A percentile compares a stretch with the other conserved stretches of the same genome.
Evolutionary conservation across 2,113 vertebrate species (phyloP).

Genomic region (Carollia perspicillata): DNA sequence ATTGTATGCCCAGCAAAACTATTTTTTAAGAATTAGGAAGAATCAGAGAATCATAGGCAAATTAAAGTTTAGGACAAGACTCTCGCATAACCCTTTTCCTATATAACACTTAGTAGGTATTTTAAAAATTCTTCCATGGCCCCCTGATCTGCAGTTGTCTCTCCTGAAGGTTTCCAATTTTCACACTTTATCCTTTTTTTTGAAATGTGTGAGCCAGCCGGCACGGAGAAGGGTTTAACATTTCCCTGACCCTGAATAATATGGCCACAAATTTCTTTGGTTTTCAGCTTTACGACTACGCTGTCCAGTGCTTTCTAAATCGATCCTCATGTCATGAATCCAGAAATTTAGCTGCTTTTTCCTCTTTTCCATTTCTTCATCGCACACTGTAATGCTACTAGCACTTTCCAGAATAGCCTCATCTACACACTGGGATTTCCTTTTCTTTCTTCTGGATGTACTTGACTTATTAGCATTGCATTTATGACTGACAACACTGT

Average conservation of each 20-base stretch:
- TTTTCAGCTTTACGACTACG: background rate
- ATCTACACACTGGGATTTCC: background rate
- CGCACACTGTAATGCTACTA: background rate
- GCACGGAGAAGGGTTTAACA: background rate
- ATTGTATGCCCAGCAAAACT: conserved; percentile 33
- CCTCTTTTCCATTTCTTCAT: background rate
- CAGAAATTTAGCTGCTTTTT: background rate
- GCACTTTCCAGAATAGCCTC: background rate
- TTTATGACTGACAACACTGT: background rate
- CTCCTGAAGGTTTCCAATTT: background rate
- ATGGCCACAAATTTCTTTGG: background rate
- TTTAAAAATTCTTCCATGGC: background rate
- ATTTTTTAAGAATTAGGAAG: background rate
- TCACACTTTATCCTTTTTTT: background rate
- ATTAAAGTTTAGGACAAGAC: background rate
- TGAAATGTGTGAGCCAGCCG: background rate
- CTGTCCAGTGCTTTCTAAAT: background rate
- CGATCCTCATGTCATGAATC: background rate
- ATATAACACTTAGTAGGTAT: background rate
- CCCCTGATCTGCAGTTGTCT: background rate
- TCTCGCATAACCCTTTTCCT: background rate
- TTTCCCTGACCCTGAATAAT: background rate
- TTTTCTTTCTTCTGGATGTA: background rate
- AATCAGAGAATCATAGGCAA: background rate
- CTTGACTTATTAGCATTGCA: background rate